Evolutionary conservation across 2,888 invertebrate species (phyloP).

Genomic region (Drosophila atroscutellata): DNA sequence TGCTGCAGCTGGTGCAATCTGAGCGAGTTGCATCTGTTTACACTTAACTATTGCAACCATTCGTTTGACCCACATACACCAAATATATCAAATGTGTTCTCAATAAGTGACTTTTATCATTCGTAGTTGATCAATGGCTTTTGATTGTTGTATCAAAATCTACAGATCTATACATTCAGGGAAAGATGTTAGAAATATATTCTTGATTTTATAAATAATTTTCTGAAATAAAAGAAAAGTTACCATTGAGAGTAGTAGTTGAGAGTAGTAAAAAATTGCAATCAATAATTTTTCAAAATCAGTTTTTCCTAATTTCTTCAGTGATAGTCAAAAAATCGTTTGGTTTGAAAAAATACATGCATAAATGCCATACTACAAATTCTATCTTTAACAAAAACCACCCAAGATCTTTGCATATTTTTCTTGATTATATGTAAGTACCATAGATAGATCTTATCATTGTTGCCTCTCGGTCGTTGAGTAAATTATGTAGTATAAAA

Average conservation of each 20-base stretch:
- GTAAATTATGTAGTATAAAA: slow-evolving; percentile 61
- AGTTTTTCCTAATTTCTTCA: not conserved
- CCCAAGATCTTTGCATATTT: slow-evolving; percentile 52
- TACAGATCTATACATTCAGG: not conserved
- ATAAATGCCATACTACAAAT: not conserved
- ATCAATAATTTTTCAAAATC: not conserved
- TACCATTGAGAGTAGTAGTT: not conserved
- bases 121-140: slow-evolving; percentile 2
- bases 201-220: not conserved
- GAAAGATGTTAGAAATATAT: not conserved
- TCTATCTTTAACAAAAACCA: not conserved
- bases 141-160: not conserved
- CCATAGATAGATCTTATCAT: slow-evolving; percentile 47
- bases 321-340: not conserved
- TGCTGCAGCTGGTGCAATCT: slow-evolving; percentile 28
- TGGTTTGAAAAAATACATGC: not conserved
- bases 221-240: not conserved
- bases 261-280: no score
- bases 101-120: slow-evolving; percentile 22
- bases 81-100: slow-evolving; percentile 25
- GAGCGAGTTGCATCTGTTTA: slow-evolving; percentile 55
- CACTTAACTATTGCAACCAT: slow-evolving; percentile 48
- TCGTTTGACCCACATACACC: slow-evolving; percentile 57
- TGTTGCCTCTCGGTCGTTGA: slow-evolving; percentile 12
- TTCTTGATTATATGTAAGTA: slow-evolving; percentile 17